Base-by-base conservation (phyloP, 2,113 vertebrate genomes). In the Halcyon malimbica region DNA sequence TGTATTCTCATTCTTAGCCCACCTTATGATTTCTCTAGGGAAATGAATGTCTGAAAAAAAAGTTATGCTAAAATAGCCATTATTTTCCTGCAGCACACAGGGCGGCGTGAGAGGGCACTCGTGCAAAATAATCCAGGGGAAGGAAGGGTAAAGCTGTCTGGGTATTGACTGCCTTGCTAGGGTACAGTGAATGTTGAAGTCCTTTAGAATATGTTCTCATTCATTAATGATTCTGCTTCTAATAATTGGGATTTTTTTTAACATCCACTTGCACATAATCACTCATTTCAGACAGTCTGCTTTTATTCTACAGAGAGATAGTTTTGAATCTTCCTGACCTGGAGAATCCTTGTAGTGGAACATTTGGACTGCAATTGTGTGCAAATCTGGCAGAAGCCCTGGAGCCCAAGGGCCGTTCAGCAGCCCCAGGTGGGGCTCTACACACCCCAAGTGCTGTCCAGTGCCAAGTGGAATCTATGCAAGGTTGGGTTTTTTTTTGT, bases 71-170 rank as follows among this genome's bases (percentile, higher is more conserved):
- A 89, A 85, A 78, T 5, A 37, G 6, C 42, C 10, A 41, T 48
- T 63, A 10, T 24, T 53, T 56, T 16, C 11, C 28, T 83, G 62
- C 63, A 79, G 63, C 8, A 51, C 19, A 3, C 6, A 14, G 16
- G 20, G 28, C 3, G 8, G 8, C 6, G 26, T 50, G 17, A 16
- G 29, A 56, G 8, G 13, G 6, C 11, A 13, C 2, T 10, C 2
- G 2, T 60, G 54, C 14, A 17, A 8, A 79, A 51, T 18, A 77
- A 51, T 89, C 24, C 74, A 37, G 35, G 54, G 42, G 21, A 57
- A 67, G 71, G 37, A 50, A 42, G 11, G 46, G 54, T 33, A 70
- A 80, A 57, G 10, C 29, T 57, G 63, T 25, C 24, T n/a, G 67
- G 16, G 24, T 17, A 37, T 24, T 20, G 21, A 35, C 10, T 71